Percentiles rank a stretch among this genome's conserved stretches.
phyloP scores from a whole-genome alignment of 2,797 vertebrate genomes.

The Dicrostonyx torquatus region DNA sequence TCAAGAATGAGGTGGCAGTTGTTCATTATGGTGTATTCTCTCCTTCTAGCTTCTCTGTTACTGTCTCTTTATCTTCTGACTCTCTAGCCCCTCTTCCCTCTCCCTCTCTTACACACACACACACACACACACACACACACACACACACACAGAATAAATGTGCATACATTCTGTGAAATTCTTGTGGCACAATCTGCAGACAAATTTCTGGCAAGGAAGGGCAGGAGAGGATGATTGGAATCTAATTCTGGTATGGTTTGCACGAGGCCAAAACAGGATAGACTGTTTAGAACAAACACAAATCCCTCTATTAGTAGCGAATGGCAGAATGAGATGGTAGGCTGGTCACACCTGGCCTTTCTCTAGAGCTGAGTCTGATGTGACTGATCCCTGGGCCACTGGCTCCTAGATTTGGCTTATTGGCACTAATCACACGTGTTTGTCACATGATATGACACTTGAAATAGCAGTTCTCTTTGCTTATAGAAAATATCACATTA shows the following conservation, averaged over 20 bases:
- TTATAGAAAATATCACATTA: slow-evolving; percentile 42
- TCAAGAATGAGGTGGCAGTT: neutral
- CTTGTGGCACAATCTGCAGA: neutral
- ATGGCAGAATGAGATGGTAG: neutral
- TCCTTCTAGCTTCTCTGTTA: neutral
- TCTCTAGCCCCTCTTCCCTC: no score
- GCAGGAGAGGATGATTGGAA: neutral
- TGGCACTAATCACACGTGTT: slow-evolving; percentile 24
- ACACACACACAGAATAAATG: neutral
- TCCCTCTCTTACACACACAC: neutral
- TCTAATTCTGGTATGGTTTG: neutral
- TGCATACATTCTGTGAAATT: neutral
- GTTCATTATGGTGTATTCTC: neutral
- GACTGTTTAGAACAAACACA: slow-evolving; percentile 37
- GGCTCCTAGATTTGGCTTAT: neutral
- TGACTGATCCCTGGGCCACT: neutral
- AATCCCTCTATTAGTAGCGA: neutral
- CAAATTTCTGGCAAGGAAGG: neutral
- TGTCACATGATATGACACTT: slow-evolving; percentile 18
- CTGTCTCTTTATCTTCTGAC: neutral
- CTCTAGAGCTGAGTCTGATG: neutral
- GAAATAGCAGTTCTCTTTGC: slow-evolving; percentile 28
- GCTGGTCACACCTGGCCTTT: neutral
- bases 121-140: neutral
- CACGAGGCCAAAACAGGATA: neutral